Evolutionary conservation across 2,888 invertebrate species (phyloP).

Genomic region (Rotaria socialis): DNA sequence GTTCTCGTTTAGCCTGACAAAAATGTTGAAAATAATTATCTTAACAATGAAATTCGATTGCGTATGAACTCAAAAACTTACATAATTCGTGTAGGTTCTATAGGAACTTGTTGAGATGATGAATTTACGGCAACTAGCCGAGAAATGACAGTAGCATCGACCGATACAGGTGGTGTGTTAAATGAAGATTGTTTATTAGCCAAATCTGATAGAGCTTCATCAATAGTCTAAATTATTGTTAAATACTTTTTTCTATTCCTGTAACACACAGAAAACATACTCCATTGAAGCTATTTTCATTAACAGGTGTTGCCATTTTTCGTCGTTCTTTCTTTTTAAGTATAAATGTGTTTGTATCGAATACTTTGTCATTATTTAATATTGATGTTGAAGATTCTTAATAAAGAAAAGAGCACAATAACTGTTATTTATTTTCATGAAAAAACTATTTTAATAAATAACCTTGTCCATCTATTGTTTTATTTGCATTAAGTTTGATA

Average conservation of each 20-base stretch:
- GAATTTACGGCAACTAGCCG: not conserved
- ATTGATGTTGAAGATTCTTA: not conserved
- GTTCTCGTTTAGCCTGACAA: too few relatives aligned
- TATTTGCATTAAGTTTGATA: not conserved
- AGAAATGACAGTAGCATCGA: not conserved
- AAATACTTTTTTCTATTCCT: not conserved
- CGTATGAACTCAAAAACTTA: not conserved
- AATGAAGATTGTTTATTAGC: not conserved
- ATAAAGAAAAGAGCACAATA: not conserved
- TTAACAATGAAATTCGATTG: too few relatives aligned
- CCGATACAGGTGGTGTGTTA: not conserved
- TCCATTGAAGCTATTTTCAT: not conserved
- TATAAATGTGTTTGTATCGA: slow-evolving; percentile 24
- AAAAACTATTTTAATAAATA: not conserved
- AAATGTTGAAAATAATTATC: too few relatives aligned
- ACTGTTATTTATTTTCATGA: not conserved
- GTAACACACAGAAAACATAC: not conserved
- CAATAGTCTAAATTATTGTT: not conserved
- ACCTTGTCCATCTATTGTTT: not conserved
- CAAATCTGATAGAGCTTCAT: not conserved
- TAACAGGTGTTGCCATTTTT: not conserved
- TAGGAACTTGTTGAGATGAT: not conserved
- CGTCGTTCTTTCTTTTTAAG: slow-evolving; percentile 28
- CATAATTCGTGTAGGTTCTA: not conserved
- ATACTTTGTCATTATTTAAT: not conserved